These are phyloP conservation scores for Octodonta nipae DNA, from an alignment of 2,888 invertebrate genomes.

Conservation along the genomic window DNA sequence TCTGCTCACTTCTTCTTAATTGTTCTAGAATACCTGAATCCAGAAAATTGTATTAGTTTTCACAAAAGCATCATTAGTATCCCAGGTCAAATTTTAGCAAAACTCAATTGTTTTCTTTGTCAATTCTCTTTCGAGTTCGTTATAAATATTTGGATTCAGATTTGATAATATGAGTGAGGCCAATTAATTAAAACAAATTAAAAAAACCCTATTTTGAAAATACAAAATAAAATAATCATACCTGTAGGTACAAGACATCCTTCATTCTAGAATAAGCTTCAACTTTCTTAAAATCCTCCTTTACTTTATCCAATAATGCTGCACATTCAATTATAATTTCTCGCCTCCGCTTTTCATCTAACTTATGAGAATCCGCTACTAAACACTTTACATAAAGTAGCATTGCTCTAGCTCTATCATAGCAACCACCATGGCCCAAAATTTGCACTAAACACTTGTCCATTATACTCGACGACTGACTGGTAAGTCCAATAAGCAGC, in stretches of 20 bases:
- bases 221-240: too few species aligned
- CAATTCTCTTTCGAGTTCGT: too few species aligned
- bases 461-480: slow-evolving; percentile 58
- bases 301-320: slow-evolving; percentile 51
- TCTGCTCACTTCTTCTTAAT: too few species aligned
- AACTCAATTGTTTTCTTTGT: too few species aligned
- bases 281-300: slow-evolving; percentile 55
- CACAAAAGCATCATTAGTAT: too few species aligned
- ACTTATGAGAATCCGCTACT: slow-evolving; percentile 47
- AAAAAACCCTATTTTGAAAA: too few species aligned
- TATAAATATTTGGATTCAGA: too few species aligned
- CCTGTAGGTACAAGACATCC: slow-evolving; percentile 58
- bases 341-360: slow-evolving; percentile 37
- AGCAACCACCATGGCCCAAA: slow-evolving; percentile 69
- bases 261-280: slow-evolving; percentile 65
- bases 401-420: slow-evolving; percentile 65
- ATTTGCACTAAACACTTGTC: slow-evolving; percentile 42
- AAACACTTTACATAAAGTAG: slow-evolving; percentile 67
- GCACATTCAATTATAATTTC: slow-evolving; percentile 44
- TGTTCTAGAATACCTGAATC: too few species aligned
- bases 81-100: too few species aligned
- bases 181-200: too few species aligned
- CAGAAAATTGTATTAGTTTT: too few species aligned
- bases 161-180: too few species aligned
- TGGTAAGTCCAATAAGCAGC: slow-evolving; percentile 60